Base-by-base conservation (phyloP, 2,113 vertebrate species). In the Coregonus clupeaformis region DNA sequence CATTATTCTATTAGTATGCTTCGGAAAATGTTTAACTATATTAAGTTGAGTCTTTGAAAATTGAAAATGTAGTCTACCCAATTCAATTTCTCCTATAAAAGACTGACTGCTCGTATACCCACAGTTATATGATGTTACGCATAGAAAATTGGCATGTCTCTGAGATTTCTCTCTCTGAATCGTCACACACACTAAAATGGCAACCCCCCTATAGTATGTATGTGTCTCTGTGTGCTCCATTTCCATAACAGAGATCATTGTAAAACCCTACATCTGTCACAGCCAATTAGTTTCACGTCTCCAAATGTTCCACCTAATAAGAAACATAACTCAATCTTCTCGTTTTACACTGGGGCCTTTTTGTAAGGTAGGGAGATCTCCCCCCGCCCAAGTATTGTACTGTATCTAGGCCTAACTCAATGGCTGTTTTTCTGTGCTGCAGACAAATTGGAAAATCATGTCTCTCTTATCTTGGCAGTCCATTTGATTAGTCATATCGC, bases 281-380 rank as follows among this genome's bases (percentile, higher is more conserved):
- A 87, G 82, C 72, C 82, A 85, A 85, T 91, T 89, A 82, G 73
- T 80, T 78, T 87, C 84, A 88, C 81, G 80, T 89, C 74, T 72
- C 30, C 76, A 76, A 72, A 85, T 81, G 80, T 89, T 85, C 83
- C 86, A 84, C 30, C 81, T 80, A 88, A 86, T 77, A 81, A 22
- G 80, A 88, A 89, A 74, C 82, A 29, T 76, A 84, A 89, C 78
- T 85, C 32, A 45, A 45, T 29, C 74, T 72, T 85, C 69, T 81
- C 79, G 49, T 79, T 77, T 84, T 83, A 68, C 69, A 79, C 84
- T 77, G 4, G 52, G 81, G 73, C 83, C 71, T 80, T 84, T 83
- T 83, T 81, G 74, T 71, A 71, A 29, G 82, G 73, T 77, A 14
- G 16, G 14, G n/a, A 71, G 75, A 77, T 59, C 78, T 73, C 84